A percentile compares a stretch with the other conserved stretches of the same genome.
Conservation (phyloP, 2,888 invertebrate species). For the Notocelia uddmanniana region DNA sequence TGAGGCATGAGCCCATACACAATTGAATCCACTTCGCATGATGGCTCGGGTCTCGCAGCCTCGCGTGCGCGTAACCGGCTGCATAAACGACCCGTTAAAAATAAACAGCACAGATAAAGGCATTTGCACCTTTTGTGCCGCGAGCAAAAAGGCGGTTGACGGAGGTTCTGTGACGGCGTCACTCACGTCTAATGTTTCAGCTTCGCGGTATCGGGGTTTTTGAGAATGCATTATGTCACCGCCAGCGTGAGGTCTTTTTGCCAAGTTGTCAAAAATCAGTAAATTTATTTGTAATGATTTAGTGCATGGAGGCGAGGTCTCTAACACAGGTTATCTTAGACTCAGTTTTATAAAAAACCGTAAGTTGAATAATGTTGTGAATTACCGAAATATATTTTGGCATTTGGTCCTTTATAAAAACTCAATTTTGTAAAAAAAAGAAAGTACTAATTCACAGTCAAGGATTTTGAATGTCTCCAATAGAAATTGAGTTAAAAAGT, state of each 20-base stretch:
- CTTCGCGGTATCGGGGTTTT: background rate
- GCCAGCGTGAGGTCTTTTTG: background rate
- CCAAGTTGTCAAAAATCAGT: background rate
- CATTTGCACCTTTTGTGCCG: conserved; percentile 34
- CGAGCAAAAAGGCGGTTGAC: conserved; percentile 27
- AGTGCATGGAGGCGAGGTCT: no score
- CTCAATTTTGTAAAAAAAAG: no score
- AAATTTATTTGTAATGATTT: no score
- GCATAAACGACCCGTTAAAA: conserved; percentile 28
- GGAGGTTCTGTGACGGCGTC: conserved; percentile 24
- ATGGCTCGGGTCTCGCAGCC: background rate
- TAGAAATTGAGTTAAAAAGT: no score
- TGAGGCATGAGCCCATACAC: background rate
- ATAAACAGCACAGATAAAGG: conserved; percentile 38
- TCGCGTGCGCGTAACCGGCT: conserved; percentile 13
- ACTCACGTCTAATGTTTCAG: conserved; percentile 15
- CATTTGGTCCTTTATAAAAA: no score
- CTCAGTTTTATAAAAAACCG: no score
- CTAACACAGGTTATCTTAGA: no score
- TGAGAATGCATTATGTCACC: background rate
- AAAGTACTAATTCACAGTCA: no score
- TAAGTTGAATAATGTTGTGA: no score
- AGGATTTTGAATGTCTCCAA: no score
- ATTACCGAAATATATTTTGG: no score
- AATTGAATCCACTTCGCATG: conserved; percentile 1